These are phyloP conservation scores for Dicyrtomina minuta DNA, from an alignment of 2,888 invertebrate species.

Conservation along the genomic window DNA sequence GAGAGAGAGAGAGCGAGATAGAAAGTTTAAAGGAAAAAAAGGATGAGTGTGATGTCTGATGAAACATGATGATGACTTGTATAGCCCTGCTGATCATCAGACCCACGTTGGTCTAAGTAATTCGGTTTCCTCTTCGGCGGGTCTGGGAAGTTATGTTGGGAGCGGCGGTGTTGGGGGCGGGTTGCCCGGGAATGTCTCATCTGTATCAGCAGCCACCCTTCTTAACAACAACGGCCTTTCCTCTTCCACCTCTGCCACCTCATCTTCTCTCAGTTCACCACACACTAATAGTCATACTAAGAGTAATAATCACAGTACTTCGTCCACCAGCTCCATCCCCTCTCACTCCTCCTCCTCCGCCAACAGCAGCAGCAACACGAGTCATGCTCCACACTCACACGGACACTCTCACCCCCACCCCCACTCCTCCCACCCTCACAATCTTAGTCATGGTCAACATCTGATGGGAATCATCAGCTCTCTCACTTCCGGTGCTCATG, in stretches of 20 bases:
- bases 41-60: constrained; percentile 22
- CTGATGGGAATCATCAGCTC: constrained; percentile 36
- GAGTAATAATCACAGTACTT: constrained; percentile 27
- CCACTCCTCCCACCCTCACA: constrained; percentile 17
- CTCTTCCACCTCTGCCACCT: constrained; percentile 33
- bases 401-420: no score
- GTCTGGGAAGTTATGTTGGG: constrained; percentile 32
- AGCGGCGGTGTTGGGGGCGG: constrained; percentile 27
- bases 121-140: constrained; percentile 24
- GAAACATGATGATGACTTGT: constrained; percentile 25
- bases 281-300: constrained; percentile 21
- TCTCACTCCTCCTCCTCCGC: constrained; percentile 2
- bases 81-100: constrained; percentile 33
- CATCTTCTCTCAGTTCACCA: constrained; percentile 31
- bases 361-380: constrained; percentile 1
- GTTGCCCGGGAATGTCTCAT: constrained; percentile 12
- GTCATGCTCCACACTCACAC: no score
- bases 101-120: constrained; percentile 29
- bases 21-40: background rate
- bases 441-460: constrained; percentile 31
- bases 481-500: constrained; percentile 30
- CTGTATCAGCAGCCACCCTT: constrained; percentile 21
- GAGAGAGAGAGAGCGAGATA: background rate
- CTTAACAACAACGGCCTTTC: constrained; percentile 36
- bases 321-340: constrained; percentile 21